Base-by-base conservation (phyloP, 2,888 invertebrate species). In the Apoda limacodes region DNA sequence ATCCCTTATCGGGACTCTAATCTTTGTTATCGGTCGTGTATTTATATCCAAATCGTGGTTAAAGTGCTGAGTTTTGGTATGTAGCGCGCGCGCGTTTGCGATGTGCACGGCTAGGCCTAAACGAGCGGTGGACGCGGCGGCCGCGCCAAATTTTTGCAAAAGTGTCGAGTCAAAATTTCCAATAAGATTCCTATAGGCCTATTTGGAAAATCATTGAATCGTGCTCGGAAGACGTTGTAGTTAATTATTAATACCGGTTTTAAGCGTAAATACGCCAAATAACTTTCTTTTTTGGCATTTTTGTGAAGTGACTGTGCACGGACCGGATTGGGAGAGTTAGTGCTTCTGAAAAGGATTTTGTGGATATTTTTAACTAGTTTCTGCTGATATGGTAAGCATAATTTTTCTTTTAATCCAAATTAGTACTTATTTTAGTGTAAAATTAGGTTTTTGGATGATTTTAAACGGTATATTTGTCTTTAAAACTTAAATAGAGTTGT, bases 101-200 rank as follows among this genome's bases (percentile, higher is more conserved):
- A 34, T 24, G 13, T 14, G 23, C 25, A 15, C 28, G 22, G 22
- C 41, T 76, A 76, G 75, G 76, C 76, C 76, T 74, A 76, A 70
- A 67, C 49, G 12, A 29, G 35, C 64, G 62, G 60, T 41, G 21
- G 37, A 35, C 53, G 56, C 57, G 59, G 59, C 55, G 43, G 37
- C 40, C 50, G 52, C 55, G 70, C 75, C 46, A 75, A 72, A 53
- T 46, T 55, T 75, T 71, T 57, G 76, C 76, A 66, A 61, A 58
- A 46, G 47, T 62, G 38, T 33, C 42, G 40, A 28, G 43, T 39
- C 37, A 46, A 49, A 43, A 50, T 49, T 44, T 52, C 74, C 60
- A 68, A 74, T 72, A 76, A 76, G 72, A 78, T 68, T 76, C 72
- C 59, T 74, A 63, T 78, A 78, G 76, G 76, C 76, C 76, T 71